These are phyloP conservation scores for Oscheius sp. DNA, from an alignment of 2,888 invertebrate genomes.

Conservation along the genomic window DNA sequence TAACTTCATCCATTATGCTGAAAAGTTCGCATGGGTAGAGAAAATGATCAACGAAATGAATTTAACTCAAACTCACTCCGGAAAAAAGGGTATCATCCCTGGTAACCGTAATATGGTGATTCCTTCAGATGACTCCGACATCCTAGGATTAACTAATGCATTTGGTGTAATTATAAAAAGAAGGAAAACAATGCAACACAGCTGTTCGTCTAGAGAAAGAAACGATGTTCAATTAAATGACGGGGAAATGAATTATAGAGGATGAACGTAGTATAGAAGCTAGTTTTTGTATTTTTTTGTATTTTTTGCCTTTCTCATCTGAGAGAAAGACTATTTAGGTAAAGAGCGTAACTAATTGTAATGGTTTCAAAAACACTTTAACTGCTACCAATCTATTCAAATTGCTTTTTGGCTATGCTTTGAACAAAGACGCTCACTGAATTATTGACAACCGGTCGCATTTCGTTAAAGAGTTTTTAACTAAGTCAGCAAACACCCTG, in stretches of 20 bases:
- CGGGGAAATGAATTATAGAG: conserved; percentile 29
- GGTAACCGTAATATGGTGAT: conserved; percentile 24
- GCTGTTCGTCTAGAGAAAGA: too few relatives aligned
- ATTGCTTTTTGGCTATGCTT: too few relatives aligned
- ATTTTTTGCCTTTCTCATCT: background rate
- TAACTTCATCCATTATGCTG: conserved; percentile 51
- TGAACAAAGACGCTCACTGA: too few relatives aligned
- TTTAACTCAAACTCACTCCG: conserved; percentile 38
- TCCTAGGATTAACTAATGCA: background rate
- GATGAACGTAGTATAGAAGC: conserved; percentile 5
- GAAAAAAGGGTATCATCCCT: conserved; percentile 51
- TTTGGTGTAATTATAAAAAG: background rate
- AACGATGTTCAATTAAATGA: too few relatives aligned
- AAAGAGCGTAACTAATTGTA: too few relatives aligned
- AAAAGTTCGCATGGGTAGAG: conserved; percentile 18
- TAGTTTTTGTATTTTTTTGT: background rate
- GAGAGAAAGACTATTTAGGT: background rate
- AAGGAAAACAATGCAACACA: too few relatives aligned
- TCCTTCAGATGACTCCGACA: conserved; percentile 27
- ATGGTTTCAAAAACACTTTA: background rate
- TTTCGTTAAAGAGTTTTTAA: too few relatives aligned
- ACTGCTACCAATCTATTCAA: too few relatives aligned
- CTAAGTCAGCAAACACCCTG: too few relatives aligned
- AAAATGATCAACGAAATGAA: background rate
- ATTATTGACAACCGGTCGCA: too few relatives aligned